Conservation (phyloP, 1,140 invertebrate species). For the Nasonia longicornis region DNA sequence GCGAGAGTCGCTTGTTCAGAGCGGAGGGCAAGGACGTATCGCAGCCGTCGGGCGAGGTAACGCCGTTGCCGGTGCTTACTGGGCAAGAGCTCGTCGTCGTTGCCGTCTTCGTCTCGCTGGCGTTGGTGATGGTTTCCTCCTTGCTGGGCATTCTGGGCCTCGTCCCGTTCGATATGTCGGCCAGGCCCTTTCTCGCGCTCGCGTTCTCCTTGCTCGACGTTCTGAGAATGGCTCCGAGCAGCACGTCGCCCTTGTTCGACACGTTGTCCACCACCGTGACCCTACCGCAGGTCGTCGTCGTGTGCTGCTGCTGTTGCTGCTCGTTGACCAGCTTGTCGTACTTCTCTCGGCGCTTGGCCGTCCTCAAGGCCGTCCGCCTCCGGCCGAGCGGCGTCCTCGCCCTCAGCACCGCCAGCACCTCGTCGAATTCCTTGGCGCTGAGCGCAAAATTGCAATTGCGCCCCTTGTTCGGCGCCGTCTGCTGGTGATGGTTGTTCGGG, state of each 20-base stretch:
- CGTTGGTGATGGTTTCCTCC: neutral
- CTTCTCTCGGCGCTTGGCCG: slow-evolving; percentile 54
- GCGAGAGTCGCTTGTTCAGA: slow-evolving; percentile 60
- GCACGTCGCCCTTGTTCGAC: slow-evolving; percentile 69
- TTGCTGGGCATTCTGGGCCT: slow-evolving; percentile 49
- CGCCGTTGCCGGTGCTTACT: too few relatives aligned
- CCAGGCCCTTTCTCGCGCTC: slow-evolving; percentile 50
- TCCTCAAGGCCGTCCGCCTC: slow-evolving; percentile 54
- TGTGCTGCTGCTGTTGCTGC: neutral
- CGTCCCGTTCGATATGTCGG: slow-evolving; percentile 52
- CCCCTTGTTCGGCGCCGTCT: slow-evolving; percentile 39
- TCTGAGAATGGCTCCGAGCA: slow-evolving; percentile 70
- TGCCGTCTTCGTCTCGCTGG: slow-evolving; percentile 20
- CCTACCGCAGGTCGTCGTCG: neutral
- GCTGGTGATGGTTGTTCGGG: slow-evolving; percentile 13
- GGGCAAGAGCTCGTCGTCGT: slow-evolving; percentile 7
- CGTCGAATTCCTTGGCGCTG: slow-evolving; percentile 67
- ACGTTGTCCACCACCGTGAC: slow-evolving; percentile 42
- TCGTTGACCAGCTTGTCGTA: slow-evolving; percentile 50
- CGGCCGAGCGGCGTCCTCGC: slow-evolving; percentile 58
- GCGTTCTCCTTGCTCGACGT: slow-evolving; percentile 57
- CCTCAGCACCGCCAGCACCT: slow-evolving; percentile 68
- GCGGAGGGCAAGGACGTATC: slow-evolving; percentile 58
- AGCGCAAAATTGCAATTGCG: slow-evolving; percentile 66
- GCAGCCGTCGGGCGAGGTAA: slow-evolving; percentile 47